phyloP scores from a whole-genome alignment of 1,140 invertebrate species.

The Drosophila athabasca region DNA sequence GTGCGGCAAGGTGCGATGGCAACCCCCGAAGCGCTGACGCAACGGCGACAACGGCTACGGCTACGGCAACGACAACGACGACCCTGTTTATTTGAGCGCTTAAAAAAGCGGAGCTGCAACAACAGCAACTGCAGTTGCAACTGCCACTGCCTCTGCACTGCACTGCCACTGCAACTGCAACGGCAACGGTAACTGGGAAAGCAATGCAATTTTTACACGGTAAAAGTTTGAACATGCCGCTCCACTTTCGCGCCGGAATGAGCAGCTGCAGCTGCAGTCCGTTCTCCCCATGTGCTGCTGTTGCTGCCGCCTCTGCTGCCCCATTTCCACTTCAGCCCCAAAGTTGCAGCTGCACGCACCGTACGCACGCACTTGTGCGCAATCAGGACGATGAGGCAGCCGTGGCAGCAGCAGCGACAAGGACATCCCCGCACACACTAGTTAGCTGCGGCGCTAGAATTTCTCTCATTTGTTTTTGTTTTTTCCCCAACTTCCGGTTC shows the following conservation, averaged over 20 bases:
- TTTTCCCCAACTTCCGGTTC: constrained; percentile 55
- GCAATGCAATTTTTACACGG: constrained; percentile 78
- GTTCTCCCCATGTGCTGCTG: constrained; percentile 5
- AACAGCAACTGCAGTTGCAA: constrained; percentile 39
- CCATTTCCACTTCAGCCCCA: constrained; percentile 58
- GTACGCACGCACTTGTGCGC: constrained; percentile 75
- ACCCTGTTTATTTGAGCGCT: constrained; percentile 79
- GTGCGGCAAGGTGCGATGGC: constrained; percentile 24
- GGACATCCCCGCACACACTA: constrained; percentile 12
- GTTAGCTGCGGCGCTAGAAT: constrained; percentile 19
- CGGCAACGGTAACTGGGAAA: constrained; percentile 22
- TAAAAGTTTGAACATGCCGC: constrained; percentile 77
- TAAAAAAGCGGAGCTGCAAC: constrained; percentile 55
- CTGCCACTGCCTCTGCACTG: constrained; percentile 25
- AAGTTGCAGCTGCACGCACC: constrained; percentile 48
- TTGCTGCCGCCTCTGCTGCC: constrained; percentile 5
- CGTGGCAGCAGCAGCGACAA: constrained; percentile 3
- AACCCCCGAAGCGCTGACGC: constrained; percentile 60
- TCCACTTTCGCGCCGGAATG: constrained; percentile 75
- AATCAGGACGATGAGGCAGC: constrained; percentile 58
- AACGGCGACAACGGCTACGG: constrained; percentile 21
- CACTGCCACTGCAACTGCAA: constrained; percentile 9
- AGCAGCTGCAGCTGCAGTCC: constrained; percentile 44
- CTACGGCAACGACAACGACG: constrained; percentile 42
- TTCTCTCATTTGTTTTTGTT: constrained; percentile 3